These are phyloP conservation scores for Hoplodrina blanda DNA, from an alignment of 2,888 invertebrate genomes.

Conservation along the genomic window DNA sequence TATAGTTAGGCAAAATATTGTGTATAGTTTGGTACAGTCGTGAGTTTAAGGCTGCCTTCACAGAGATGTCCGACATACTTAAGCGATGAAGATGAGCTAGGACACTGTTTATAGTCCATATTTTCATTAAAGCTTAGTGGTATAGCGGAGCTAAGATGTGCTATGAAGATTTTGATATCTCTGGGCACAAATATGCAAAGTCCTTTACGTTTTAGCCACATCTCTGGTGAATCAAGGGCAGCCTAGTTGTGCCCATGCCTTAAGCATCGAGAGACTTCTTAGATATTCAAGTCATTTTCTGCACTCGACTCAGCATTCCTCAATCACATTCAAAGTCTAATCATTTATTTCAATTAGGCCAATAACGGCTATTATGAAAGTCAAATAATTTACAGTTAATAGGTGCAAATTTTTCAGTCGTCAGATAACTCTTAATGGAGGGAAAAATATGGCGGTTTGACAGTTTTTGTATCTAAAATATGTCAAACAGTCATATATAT, in stretches of 20 bases:
- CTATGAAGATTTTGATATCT: not conserved
- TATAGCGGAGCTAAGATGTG: not conserved
- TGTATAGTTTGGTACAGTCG: constrained; percentile 4
- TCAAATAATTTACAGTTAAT: too few relatives aligned
- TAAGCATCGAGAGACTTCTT: not conserved
- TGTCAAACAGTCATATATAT: too few relatives aligned
- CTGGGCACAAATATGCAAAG: too few relatives aligned
- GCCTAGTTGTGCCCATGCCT: not conserved
- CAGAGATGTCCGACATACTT: not conserved
- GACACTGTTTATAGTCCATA: not conserved
- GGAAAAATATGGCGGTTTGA: too few relatives aligned
- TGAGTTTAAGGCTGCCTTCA: not conserved
- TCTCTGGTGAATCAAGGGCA: not conserved
- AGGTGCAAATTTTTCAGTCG: too few relatives aligned
- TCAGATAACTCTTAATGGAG: too few relatives aligned
- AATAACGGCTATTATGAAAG: too few relatives aligned
- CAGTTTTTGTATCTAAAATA: too few relatives aligned
- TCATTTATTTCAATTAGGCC: too few relatives aligned
- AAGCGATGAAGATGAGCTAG: not conserved
- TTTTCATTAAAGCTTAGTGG: not conserved
- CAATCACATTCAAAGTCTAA: too few relatives aligned
- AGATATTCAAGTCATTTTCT: not conserved
- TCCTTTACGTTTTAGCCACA: too few relatives aligned
- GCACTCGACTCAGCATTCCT: not conserved
- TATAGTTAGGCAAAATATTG: constrained; percentile 12